Evolutionary conservation across 2,797 vertebrate species (phyloP).

Genomic region (Silurus aristotelis): DNA sequence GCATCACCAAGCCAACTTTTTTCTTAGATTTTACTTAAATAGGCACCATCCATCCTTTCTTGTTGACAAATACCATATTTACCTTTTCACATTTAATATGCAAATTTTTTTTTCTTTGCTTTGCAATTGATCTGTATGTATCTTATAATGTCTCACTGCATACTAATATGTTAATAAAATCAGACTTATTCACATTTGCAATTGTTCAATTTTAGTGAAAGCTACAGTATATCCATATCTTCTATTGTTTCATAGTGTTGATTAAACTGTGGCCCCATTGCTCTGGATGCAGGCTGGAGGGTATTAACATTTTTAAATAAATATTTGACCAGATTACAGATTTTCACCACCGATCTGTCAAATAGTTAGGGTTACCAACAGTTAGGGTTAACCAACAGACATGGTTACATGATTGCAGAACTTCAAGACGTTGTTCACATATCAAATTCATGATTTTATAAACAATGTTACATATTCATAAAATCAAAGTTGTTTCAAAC

Average conservation of each 20-base stretch:
- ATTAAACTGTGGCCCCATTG: not conserved
- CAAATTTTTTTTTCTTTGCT: conserved; percentile 50
- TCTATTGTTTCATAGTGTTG: not conserved
- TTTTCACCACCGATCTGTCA: not conserved
- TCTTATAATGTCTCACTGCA: conserved; percentile 62
- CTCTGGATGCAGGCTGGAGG: not conserved
- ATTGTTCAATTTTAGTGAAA: conserved; percentile 45
- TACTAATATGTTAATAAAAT: conserved; percentile 80
- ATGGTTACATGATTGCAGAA: too few relatives aligned
- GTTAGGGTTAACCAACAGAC: not conserved
- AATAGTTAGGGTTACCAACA: not conserved
- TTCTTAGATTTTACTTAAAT: conserved; percentile 29
- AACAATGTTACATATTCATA: too few relatives aligned
- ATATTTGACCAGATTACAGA: not conserved
- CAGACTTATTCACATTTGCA: conserved; percentile 66
- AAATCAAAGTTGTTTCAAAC: too few relatives aligned
- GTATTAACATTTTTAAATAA: not conserved
- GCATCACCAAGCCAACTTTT: conserved; percentile 37
- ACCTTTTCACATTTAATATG: conserved; percentile 46
- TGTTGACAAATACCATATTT: conserved; percentile 9
- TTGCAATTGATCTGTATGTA: conserved; percentile 57
- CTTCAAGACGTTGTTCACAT: not conserved
- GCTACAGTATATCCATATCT: not conserved
- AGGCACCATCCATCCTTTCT: not conserved
- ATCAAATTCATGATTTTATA: not conserved